A percentile compares a stretch with the other conserved stretches of the same genome.
Evolutionary conservation across 2,888 invertebrate species (phyloP).

Genomic region (Callyntrura sp.): DNA sequence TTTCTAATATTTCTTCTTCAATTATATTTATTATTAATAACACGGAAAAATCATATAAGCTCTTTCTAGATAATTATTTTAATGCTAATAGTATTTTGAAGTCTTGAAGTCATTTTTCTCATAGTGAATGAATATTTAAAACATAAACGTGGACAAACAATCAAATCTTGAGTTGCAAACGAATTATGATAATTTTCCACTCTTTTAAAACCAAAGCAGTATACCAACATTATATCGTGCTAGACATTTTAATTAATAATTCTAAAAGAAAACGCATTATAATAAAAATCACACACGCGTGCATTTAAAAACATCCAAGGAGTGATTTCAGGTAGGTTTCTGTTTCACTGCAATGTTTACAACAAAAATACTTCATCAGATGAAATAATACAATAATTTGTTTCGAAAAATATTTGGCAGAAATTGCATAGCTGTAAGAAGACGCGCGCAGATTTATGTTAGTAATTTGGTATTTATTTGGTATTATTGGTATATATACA

Average conservation of each 20-base stretch:
- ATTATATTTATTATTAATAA: no score
- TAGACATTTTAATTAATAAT: not conserved
- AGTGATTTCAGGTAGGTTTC: conserved; percentile 3
- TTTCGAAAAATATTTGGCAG: not conserved
- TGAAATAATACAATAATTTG: conserved; percentile 25
- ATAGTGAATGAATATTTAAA: no score
- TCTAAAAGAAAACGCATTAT: not conserved
- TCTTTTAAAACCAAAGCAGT: not conserved
- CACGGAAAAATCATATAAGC: no score
- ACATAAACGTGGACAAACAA: no score
- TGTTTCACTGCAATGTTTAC: conserved; percentile 17
- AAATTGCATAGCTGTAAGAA: not conserved
- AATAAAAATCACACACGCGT: not conserved
- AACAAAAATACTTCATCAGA: conserved; percentile 19
- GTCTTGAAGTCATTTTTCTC: no score
- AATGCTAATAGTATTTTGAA: no score
- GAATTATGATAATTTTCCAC: not conserved
- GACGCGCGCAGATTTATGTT: not conserved
- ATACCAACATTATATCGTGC: not conserved
- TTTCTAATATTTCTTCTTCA: no score
- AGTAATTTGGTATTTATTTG: not conserved
- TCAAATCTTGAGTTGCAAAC: no score
- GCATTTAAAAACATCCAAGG: not conserved
- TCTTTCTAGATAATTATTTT: no score
- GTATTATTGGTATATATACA: not conserved